Evolutionary conservation across 2,797 vertebrate species (phyloP), one percentile per base, ranked within the genome.

Genomic region (Sebastolobus altivelis): DNA sequence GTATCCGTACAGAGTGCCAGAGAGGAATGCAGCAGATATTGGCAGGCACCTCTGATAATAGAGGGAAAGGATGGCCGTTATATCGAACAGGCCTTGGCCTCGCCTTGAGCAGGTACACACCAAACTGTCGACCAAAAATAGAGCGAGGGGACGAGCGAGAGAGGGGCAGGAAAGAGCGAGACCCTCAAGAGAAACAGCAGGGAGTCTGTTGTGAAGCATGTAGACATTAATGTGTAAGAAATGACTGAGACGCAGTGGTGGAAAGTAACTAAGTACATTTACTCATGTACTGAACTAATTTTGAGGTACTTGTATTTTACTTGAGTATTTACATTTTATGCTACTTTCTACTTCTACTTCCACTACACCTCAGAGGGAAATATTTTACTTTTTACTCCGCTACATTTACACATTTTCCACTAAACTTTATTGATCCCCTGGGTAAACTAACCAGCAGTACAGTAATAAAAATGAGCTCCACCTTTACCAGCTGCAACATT

Each of bases 61-160:
- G 87, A 67, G 20, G 68, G 18, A 79, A 66, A 59, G 71, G 68
- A 89, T 84, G 90, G 85, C 81, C 33, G 0, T 73, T 55, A 59
- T 70, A 91, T 83, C 56, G 80, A 88, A 69, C 62, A 55, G 83
- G 37, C 77, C 73, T 91, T 88, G 87, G 66, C 61, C 46, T 72
- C 29, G 72, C 66, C 65, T 83, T 58, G 60, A 76, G 71, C 27
- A 62, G 67, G 56, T 27, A 63, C 75, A 79, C 14, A 66, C 49
- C 20, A 66, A 60, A 62, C 9, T 67, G 65, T 31, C 31, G 59
- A 35, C 13, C 65, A 65, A 27, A 82, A 87, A 84, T 46, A 76
- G 27, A 77, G 18, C 43, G 73, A 69, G 31, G 59, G 55, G 65
- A 78, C 31, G 43, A 79, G 10, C 12, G 20, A 65, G 69, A 22